Evolutionary conservation across 1,140 invertebrate genomes (phyloP).

Genomic region (Rhyzopertha dominica): DNA sequence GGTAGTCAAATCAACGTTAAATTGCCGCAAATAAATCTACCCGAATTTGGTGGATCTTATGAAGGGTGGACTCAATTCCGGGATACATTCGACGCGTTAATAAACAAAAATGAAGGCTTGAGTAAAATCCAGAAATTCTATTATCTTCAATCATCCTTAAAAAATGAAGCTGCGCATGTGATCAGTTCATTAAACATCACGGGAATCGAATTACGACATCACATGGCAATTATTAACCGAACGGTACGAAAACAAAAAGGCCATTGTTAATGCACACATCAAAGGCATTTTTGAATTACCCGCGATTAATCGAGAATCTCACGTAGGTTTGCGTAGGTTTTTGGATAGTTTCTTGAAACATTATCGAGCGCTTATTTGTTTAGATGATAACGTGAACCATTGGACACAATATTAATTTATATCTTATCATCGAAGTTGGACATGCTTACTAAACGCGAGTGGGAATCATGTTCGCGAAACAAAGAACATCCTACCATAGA

Average conservation of each 20-base stretch:
- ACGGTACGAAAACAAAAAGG: slow-evolving; percentile 31
- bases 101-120: no score
- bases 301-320: slow-evolving; percentile 22
- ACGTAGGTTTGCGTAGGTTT: slow-evolving; percentile 16
- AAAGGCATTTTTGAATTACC: slow-evolving; percentile 25
- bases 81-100: slow-evolving; percentile 24
- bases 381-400: slow-evolving; percentile 17
- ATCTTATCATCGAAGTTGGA: slow-evolving; percentile 23
- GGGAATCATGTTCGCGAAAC: no score
- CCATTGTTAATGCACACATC: slow-evolving; percentile 32
- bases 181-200: slow-evolving; percentile 29
- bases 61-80: slow-evolving; percentile 28
- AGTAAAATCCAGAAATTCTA: slow-evolving; percentile 37
- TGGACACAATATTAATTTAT: slow-evolving; percentile 24
- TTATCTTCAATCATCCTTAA: slow-evolving; percentile 30
- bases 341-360: slow-evolving; percentile 22
- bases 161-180: slow-evolving; percentile 22
- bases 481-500: no score
- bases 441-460: slow-evolving; percentile 17
- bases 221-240: slow-evolving; percentile 33
- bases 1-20: neutral
- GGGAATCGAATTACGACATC: slow-evolving; percentile 31
- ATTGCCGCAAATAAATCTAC: slow-evolving; percentile 7
- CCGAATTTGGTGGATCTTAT: slow-evolving; percentile 20
- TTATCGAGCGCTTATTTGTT: slow-evolving; percentile 18